Evolutionary conservation across 1,140 invertebrate species (phyloP).

Genomic region (Drosophila dunni): DNA sequence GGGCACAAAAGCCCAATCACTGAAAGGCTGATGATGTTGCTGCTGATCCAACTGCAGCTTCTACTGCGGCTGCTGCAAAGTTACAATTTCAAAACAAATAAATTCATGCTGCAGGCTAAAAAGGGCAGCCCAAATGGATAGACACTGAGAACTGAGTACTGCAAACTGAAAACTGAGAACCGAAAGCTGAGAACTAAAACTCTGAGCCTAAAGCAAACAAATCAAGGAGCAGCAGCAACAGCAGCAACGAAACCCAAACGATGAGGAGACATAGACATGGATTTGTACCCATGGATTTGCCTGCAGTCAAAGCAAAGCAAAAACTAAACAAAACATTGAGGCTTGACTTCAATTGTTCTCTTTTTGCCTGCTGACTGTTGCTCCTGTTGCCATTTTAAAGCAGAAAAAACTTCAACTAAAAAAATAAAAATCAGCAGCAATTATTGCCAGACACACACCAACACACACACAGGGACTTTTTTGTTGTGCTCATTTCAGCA

Average conservation of each 20-base stretch:
- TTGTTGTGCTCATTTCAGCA: conserved; percentile 59
- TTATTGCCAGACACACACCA: conserved; percentile 63
- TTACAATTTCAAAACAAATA: conserved; percentile 83
- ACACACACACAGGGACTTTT: conserved; percentile 30
- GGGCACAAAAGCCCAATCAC: conserved; percentile 65
- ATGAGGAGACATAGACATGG: conserved; percentile 42
- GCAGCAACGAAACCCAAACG: neutral
- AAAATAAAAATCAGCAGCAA: conserved; percentile 58
- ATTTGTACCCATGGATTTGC: conserved; percentile 47
- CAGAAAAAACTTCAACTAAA: no score
- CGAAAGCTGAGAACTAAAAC: conserved; percentile 5
- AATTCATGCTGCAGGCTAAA: conserved; percentile 79
- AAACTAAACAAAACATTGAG: conserved; percentile 46
- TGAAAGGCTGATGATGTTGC: conserved; percentile 50
- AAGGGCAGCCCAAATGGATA: conserved; percentile 66
- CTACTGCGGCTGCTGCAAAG: conserved; percentile 66
- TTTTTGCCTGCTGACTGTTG: conserved; percentile 26
- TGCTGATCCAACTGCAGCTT: conserved; percentile 34
- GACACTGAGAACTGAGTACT: conserved; percentile 43
- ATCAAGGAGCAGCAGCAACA: conserved; percentile 70
- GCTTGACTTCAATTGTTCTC: conserved; percentile 79
- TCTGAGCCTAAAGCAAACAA: conserved; percentile 66
- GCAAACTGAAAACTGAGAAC: conserved; percentile 30
- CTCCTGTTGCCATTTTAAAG: conserved; percentile 50
- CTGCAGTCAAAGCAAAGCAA: conserved; percentile 43